Evolutionary conservation across 2,797 vertebrate species (phyloP), one percentile per base, ranked within the genome.

Genomic region (Hippoglossus hippoglossus): DNA sequence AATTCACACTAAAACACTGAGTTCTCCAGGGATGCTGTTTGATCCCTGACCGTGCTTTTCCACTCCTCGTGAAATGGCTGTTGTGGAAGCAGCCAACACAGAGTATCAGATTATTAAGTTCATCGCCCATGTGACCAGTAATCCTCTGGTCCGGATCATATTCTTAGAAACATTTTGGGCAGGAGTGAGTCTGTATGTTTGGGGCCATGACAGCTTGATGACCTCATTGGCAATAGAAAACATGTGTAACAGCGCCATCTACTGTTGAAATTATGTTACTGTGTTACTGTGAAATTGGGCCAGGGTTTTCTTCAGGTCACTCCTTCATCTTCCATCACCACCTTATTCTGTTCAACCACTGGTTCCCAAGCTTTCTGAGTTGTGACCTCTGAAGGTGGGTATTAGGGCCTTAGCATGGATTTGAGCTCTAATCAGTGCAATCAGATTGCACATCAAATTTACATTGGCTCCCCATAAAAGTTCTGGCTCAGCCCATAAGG

Each of bases 161-260:
- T 51, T 63, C 19, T 73, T 24, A 4, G 26, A 68, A 51, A 51
- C 31, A 55, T 44, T 61, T 44, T 13, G 6, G 46, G 21, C 26
- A 58, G n/a, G 19, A 63, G n/a, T 53, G 18, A 49, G 47, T 49
- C 47, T 49, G 47, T 49, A 16, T n/a, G 7, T 5, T 4, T 39
- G 12, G n/a, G 19, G 51, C 25, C 39, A 19, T 62, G 47, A 34
- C 63, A 52, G 50, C 16, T 24, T 25, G 4, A 28, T 53, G 18
- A 47, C 5, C 52, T 41, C 5, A 41, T 49, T 21, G 22, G 24
- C 44, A 62, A 59, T 34, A 58, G 46, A 71, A 67, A 74, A 55
- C 2, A 2, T 68, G 44, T 73, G 22, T 22, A 18, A 84, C 69
- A 78, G 75, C 71, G 70, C 83, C 88, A 82, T 79, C 90, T 91